Base-by-base conservation (phyloP, 2,113 vertebrate genomes). In the Festucalex cinctus region DNA sequence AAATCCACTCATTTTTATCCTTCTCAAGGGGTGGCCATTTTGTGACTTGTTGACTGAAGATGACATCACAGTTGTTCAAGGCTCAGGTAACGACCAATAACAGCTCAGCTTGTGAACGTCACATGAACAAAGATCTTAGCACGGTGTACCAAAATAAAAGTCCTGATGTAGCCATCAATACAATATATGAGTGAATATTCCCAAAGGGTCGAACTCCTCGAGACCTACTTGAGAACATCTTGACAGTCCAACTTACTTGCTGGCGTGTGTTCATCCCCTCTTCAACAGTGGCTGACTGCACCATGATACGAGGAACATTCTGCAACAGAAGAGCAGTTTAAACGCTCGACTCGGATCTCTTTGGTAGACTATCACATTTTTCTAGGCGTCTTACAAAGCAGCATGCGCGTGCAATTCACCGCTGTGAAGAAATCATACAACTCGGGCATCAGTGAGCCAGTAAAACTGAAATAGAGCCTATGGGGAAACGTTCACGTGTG, bases 211-310 rank as follows among this genome's bases (percentile, higher is more conserved):
- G 2, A 32, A 32, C 4, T 32, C 28, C 28, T 2, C 2, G 4
- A 32, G 19, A 46, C 17, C 5, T 46, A 6, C 44, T 46, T 46
- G 22, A 36, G 10, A 24, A 24, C 6, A n/a, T 62, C 9, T 20
- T 5, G 6, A 24, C 44, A 24, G 13, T 9, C 14, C 5, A 32
- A 85, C 81, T 80, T 76, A 91, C 91, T 9, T 83, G 83, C 66
- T 67, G 81, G 6, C 46, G 74, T 65, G 68, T 58, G 56, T 74
- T 67, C 70, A 88, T 44, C 35, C 75, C 77, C n/a, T 91, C 91
- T 26, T 91, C 86, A 12, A 89, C 68, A 24, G 89, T 92, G 74
- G 89, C 84, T 3, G 88, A 91, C 75, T 92, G 90, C 49, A 92
- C 88, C 53, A 91, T 2, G 66, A 91, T 91, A 53, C 77, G 85